Percentiles rank a stretch among this genome's conserved stretches.
phyloP scores from a whole-genome alignment of 2,113 vertebrate genomes.

The Anthoscopus minutus region DNA sequence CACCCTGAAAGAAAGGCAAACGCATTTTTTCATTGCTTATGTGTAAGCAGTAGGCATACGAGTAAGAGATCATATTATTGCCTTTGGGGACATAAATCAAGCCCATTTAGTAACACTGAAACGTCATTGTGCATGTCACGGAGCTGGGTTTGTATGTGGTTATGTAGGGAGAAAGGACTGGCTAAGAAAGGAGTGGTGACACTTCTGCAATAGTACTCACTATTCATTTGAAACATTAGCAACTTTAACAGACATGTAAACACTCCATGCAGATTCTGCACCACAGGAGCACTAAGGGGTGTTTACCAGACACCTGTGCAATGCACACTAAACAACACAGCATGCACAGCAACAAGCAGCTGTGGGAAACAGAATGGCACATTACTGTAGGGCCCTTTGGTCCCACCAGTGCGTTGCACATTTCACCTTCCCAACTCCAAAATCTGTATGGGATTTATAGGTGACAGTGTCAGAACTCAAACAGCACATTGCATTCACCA shows the following conservation, averaged over 20 bases:
- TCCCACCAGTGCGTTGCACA: rapidly evolving
- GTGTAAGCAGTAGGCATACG: not conserved
- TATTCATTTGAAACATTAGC: not conserved
- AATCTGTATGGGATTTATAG: not conserved
- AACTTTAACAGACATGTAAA: not conserved
- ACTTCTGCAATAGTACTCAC: not conserved
- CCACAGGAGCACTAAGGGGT: not conserved
- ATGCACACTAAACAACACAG: not conserved
- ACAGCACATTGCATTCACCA: rapidly evolving
- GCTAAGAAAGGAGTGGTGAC: not conserved
- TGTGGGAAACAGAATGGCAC: not conserved
- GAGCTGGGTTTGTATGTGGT: not conserved
- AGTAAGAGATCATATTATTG: not conserved
- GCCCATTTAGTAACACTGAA: not conserved
- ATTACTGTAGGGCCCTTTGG: rapidly evolving
- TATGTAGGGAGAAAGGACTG: not conserved
- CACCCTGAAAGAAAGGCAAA: not conserved
- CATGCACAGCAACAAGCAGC: not conserved
- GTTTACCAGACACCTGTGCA: too few relatives aligned
- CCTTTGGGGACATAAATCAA: not conserved
- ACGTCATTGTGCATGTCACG: not conserved
- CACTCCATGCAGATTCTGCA: not conserved
- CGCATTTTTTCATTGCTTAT: not conserved
- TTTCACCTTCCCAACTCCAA: not conserved
- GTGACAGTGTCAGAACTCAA: not conserved